Evolutionary conservation across 1,140 invertebrate genomes (phyloP).

Genomic region (Euura saliciscinereae): DNA sequence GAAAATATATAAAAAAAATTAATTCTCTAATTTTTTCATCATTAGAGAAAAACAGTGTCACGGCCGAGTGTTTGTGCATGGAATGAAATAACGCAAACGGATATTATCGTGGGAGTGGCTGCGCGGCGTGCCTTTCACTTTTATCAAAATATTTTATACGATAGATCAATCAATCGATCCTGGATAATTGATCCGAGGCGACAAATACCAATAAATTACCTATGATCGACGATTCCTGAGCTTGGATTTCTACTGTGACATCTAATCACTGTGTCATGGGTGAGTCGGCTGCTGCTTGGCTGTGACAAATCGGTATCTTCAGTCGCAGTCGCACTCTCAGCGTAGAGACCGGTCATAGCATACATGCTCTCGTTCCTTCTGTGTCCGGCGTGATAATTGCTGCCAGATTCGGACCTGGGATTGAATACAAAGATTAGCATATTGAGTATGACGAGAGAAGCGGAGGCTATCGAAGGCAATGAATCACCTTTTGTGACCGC

Average conservation of each 20-base stretch:
- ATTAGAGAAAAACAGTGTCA: neutral
- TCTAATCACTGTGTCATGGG: conserved; percentile 66
- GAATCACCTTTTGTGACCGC: conserved; percentile 44
- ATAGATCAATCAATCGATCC: no score
- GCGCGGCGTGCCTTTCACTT: neutral
- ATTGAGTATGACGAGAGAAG: neutral
- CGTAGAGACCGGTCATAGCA: conserved; percentile 84
- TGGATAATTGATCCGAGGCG: no score
- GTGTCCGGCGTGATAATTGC: conserved; percentile 60
- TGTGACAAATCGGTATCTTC: conserved; percentile 49
- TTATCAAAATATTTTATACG: neutral
- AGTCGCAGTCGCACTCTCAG: conserved; percentile 66
- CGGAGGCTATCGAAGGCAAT: no score
- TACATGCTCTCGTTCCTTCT: conserved; percentile 85
- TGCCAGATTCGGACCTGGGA: conserved; percentile 53
- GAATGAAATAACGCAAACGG: neutral
- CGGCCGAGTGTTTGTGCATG: neutral
- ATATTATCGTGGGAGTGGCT: neutral
- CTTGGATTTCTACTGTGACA: conserved; percentile 81
- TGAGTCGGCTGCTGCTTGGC: conserved; percentile 51
- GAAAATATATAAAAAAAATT: no score
- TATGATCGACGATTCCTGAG: conserved; percentile 69
- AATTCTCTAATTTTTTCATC: no score
- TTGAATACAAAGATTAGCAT: neutral
- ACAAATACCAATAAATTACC: conserved; percentile 45